These are phyloP conservation scores for Drosophila sechellia DNA, from an alignment of 1,140 invertebrate species.

Conservation along the genomic window DNA sequence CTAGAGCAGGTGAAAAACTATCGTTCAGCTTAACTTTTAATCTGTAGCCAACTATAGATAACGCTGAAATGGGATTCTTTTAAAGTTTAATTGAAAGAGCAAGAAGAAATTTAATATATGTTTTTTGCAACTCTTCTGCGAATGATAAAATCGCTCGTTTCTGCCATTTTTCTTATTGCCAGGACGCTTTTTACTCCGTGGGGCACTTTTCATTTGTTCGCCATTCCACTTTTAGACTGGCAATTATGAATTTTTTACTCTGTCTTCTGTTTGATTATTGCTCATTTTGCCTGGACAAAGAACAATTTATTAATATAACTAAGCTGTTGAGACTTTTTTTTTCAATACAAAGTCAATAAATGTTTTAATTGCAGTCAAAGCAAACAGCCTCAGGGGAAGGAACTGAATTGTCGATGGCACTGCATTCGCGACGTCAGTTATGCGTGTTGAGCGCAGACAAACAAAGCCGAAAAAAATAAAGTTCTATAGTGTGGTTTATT, in stretches of 20 bases:
- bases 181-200: neutral
- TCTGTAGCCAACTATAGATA: slow-evolving; percentile 18
- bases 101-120: slow-evolving; percentile 12
- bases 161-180: slow-evolving; percentile 14
- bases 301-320: slow-evolving; percentile 50
- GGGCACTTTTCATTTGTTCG: slow-evolving; percentile 24
- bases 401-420: slow-evolving; percentile 27
- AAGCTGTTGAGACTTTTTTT: slow-evolving; percentile 20
- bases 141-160: slow-evolving; percentile 30
- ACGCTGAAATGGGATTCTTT: slow-evolving; percentile 11
- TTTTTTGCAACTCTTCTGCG: slow-evolving; percentile 14
- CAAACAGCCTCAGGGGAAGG: slow-evolving; percentile 38
- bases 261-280: slow-evolving; percentile 42
- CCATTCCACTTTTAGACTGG: slow-evolving; percentile 10
- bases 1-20: slow-evolving; percentile 18
- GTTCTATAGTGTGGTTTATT: neutral
- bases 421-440: slow-evolving; percentile 34
- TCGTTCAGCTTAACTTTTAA: slow-evolving; percentile 29
- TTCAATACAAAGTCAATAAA: slow-evolving; percentile 25
- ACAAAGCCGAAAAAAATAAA: slow-evolving; percentile 2
- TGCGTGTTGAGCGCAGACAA: neutral
- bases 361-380: slow-evolving; percentile 58
- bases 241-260: slow-evolving; percentile 46
- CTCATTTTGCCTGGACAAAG: slow-evolving; percentile 47
- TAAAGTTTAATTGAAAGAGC: slow-evolving; percentile 51